These are phyloP conservation scores for Cydia pomonella DNA, from an alignment of 1,140 invertebrate species.

Conservation along the genomic window DNA sequence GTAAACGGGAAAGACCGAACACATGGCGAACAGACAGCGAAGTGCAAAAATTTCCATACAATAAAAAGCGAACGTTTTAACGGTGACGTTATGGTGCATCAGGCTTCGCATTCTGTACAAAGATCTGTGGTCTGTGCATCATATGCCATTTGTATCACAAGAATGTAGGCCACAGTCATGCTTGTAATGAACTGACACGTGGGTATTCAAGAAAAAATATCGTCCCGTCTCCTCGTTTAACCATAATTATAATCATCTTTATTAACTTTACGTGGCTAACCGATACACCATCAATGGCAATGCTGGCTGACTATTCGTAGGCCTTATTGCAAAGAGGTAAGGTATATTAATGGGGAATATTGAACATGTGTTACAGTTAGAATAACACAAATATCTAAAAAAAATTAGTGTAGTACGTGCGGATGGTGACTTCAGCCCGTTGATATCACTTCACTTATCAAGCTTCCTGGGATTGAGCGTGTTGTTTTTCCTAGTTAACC, in stretches of 20 bases:
- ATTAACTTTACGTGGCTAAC: not conserved
- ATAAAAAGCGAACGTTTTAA: too few species aligned
- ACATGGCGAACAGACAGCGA: too few species aligned
- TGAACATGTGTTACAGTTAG: not conserved
- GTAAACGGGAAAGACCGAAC: too few species aligned
- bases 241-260: not conserved
- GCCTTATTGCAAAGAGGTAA: not conserved
- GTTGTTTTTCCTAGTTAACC: not conserved
- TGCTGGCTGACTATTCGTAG: not conserved
- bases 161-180: not conserved
- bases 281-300: not conserved
- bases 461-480: not conserved
- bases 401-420: too few species aligned
- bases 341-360: not conserved
- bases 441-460: not conserved
- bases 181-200: not conserved
- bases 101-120: too few species aligned
- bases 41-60: too few species aligned
- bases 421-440: not conserved
- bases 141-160: too few species aligned
- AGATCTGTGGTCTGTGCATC: too few species aligned
- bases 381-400: too few species aligned
- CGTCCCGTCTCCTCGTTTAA: not conserved
- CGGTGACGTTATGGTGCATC: too few species aligned
- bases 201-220: not conserved